These are phyloP conservation scores for Aricia artaxerxes DNA, from an alignment of 2,888 invertebrate species.

Conservation along the genomic window DNA sequence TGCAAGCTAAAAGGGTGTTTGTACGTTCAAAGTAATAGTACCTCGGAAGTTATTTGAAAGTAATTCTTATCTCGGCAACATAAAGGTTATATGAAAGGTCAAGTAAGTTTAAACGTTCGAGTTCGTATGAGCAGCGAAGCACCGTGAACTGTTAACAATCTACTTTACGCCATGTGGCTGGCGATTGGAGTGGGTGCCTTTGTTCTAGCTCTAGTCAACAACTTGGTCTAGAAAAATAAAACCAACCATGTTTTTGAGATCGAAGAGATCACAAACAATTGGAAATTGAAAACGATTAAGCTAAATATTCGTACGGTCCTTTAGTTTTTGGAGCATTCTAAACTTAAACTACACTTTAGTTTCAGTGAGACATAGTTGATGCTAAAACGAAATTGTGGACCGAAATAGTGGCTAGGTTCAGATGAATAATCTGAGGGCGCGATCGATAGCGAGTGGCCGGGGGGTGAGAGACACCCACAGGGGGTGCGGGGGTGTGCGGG, in stretches of 20 bases:
- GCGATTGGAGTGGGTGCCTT: background rate
- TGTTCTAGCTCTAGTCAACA: background rate
- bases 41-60: background rate
- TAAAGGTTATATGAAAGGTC: background rate
- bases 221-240: background rate
- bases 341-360: background rate
- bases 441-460: constrained; percentile 71
- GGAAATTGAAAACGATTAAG: background rate
- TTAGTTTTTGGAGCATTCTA: too few species aligned
- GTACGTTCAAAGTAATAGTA: too few species aligned
- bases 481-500: constrained; percentile 44
- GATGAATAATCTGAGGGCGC: constrained; percentile 74
- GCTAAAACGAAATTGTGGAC: constrained; percentile 36
- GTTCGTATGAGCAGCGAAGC: background rate
- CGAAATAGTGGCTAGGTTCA: constrained; percentile 57
- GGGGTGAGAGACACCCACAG: constrained; percentile 42
- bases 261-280: background rate
- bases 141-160: background rate
- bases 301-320: background rate
- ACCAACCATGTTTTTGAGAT: background rate
- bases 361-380: constrained; percentile 23
- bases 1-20: background rate
- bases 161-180: background rate
- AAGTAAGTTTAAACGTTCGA: background rate
- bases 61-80: background rate